Evolutionary conservation across 1,140 invertebrate species (phyloP).

Genomic region (Harpegnathos saltator): DNA sequence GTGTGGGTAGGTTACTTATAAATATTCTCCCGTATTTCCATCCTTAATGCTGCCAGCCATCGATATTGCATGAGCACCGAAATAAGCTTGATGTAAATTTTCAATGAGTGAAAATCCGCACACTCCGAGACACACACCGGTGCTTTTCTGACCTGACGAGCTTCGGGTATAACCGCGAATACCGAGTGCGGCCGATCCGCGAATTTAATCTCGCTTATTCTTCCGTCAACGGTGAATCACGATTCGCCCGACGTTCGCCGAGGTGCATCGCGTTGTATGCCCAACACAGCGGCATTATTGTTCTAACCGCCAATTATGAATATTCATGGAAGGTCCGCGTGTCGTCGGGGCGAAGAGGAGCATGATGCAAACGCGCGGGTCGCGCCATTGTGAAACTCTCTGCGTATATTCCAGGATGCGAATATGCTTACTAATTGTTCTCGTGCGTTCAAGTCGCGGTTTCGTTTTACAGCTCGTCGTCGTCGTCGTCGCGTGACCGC

Average conservation of each 20-base stretch:
- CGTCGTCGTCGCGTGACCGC: not conserved
- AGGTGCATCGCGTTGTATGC: constrained; percentile 37
- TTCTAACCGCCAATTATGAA: constrained; percentile 69
- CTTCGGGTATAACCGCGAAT: constrained; percentile 22
- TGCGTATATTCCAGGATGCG: constrained; percentile 50
- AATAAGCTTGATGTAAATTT: no score
- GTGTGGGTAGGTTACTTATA: no score
- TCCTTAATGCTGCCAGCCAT: no score
- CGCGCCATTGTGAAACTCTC: constrained; percentile 57
- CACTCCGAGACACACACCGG: no score
- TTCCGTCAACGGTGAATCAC: constrained; percentile 32
- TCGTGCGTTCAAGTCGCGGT: constrained; percentile 39
- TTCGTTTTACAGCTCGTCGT: constrained; percentile 10
- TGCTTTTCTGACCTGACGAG: no score
- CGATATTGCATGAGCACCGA: no score
- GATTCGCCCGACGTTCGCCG: constrained; percentile 26
- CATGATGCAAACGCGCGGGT: constrained; percentile 54
- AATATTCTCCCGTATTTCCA: no score
- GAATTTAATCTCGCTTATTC: constrained; percentile 41
- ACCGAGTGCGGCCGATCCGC: not conserved
- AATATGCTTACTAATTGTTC: constrained; percentile 69
- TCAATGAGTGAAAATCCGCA: no score
- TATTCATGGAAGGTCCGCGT: constrained; percentile 66
- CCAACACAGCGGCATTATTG: constrained; percentile 66
- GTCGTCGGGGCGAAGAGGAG: constrained; percentile 24